Evolutionary conservation across 2,113 vertebrate species (phyloP).

Genomic region (Otolemur garnettii): DNA sequence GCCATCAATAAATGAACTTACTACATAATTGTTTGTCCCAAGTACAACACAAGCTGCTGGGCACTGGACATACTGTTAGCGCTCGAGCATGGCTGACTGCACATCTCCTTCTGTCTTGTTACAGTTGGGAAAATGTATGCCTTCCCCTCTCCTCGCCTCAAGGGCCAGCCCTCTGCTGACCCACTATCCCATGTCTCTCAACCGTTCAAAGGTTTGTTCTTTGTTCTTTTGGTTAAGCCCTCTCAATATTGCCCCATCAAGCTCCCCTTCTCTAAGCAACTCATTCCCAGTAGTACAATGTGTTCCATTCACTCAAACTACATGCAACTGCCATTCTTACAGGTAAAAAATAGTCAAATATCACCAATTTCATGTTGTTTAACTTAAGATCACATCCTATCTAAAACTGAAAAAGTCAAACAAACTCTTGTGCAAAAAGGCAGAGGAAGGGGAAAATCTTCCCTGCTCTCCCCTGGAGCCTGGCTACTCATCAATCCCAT

Average conservation of each 20-base stretch:
- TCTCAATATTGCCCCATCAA: background rate
- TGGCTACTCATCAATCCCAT: background rate
- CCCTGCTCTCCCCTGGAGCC: background rate
- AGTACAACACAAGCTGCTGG: background rate
- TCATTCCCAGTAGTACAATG: background rate
- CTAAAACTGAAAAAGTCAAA: background rate
- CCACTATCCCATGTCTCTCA: background rate
- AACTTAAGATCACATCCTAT: background rate
- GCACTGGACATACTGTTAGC: background rate
- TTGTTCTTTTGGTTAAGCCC: slow-evolving; percentile 7
- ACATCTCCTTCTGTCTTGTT: slow-evolving; percentile 8
- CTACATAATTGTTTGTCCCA: background rate
- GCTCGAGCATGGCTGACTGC: background rate
- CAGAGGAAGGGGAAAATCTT: background rate
- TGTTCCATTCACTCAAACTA: background rate
- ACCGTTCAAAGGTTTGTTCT: background rate
- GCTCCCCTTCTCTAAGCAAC: background rate
- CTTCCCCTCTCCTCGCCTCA: background rate
- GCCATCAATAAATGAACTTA: background rate
- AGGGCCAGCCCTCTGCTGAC: background rate
- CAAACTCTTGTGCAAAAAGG: background rate
- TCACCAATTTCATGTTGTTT: background rate
- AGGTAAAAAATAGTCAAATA: slow-evolving; percentile 10
- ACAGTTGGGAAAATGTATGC: background rate
- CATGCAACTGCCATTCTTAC: background rate